A percentile compares a stretch with the other conserved stretches of the same genome.
Conservation (phyloP, 2,888 invertebrate genomes). For the Morpho helenor region DNA sequence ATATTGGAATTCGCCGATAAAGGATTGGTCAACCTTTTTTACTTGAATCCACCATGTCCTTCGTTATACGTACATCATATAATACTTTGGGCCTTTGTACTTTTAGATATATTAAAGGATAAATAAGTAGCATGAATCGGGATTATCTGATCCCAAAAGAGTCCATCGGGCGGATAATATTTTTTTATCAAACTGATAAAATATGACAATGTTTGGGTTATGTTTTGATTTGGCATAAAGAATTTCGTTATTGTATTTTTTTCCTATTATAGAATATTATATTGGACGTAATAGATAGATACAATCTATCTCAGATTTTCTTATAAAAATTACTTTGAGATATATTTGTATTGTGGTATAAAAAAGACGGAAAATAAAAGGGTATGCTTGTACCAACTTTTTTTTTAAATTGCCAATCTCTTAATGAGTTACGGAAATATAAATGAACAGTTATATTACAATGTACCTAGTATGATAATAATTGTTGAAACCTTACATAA, state of each 20-base stretch:
- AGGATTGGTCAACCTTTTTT: constrained; percentile 66
- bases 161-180: constrained; percentile 30
- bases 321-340: no score
- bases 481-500: no score
- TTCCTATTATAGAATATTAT: not conserved
- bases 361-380: no score
- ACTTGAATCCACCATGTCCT: constrained; percentile 37
- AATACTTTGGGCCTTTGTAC: constrained; percentile 34
- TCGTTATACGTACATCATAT: constrained; percentile 13
- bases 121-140: constrained; percentile 27
- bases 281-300: not conserved
- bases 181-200: constrained; percentile 29
- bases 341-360: no score
- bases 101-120: constrained; percentile 30
- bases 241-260: not conserved
- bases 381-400: no score
- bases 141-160: constrained; percentile 31
- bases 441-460: no score
- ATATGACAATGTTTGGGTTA: constrained; percentile 7
- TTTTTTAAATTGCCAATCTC: no score
- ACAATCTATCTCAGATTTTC: not conserved
- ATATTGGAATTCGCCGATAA: constrained; percentile 71
- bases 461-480: no score
- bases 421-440: no score
- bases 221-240: not conserved